Evolutionary conservation across 2,113 vertebrate species (phyloP), one percentile per base, ranked within the genome.

Genomic region (Nycticebus coucang): DNA sequence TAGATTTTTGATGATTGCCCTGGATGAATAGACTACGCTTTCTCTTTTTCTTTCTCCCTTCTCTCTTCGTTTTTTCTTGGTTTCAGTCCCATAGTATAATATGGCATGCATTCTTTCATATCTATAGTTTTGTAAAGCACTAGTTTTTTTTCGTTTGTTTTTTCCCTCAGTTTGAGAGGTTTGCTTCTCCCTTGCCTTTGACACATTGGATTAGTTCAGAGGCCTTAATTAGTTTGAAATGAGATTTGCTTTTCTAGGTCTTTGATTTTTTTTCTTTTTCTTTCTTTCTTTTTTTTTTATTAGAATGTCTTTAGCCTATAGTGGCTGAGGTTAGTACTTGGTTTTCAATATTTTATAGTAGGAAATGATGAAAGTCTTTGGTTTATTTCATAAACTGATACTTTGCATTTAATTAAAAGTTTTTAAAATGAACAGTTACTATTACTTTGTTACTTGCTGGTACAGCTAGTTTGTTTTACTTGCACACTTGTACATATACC

Each of bases 401-500:
- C 66, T 59, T 21, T 33, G 74, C 59, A 66, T 94, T 97, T 91
- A 93, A 53, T 93, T 95, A 90, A 95, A 96, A 83, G 50, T 95
- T 87, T 88, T 91, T 97, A 97, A 98, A 97, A 79, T 93, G 69
- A 95, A 95, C 90, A 93, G 82, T 79, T 84, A 79, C 64, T 93
- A 71, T 95, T 92, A 89, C n/a, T 41, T 41, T 87, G 81, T 95
- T 86, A 94, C 80, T 95, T 95, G 85, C 69, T 96, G 97, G 91
- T 95, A 95, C 94, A 95, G 95, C 86, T 97, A 95, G 80, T 97
- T 95, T 97, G 91, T 97, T 97, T 97, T 89, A 94, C 95, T 96
- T 97, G 95, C 96, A 94, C 91, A 91, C 97, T 96, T 96, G 96
- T 97, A 96, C 50, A 87, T 93, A 97, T 2, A 95, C 71, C 82